phyloP scores from a whole-genome alignment of 2,113 vertebrate species.

The Mustela lutreola region DNA sequence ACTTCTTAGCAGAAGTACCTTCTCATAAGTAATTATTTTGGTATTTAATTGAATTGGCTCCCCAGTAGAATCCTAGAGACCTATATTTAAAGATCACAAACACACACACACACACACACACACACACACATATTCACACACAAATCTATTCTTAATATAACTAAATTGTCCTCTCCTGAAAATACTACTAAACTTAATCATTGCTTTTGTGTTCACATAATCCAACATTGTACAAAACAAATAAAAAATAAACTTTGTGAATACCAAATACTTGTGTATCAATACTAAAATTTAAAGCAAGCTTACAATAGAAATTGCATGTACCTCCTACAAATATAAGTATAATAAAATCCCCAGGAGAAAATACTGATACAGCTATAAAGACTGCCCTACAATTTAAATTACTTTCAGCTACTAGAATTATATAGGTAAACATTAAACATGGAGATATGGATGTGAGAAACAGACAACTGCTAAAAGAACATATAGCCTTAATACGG shows the following conservation, averaged over 20 bases:
- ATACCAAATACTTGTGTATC: background rate
- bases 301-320: background rate
- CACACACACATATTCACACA: no score
- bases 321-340: background rate
- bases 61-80: background rate
- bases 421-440: background rate
- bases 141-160: constrained; percentile 3
- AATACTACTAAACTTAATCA: constrained; percentile 53
- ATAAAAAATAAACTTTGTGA: constrained; percentile 8
- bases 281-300: constrained; percentile 31
- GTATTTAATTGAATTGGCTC: constrained; percentile 6
- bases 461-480: background rate
- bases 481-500: background rate
- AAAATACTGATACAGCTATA: background rate
- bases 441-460: background rate
- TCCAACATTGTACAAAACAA: background rate
- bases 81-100: background rate
- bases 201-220: constrained; percentile 20
- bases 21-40: background rate
- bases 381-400: background rate
- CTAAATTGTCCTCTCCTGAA: background rate
- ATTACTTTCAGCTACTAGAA: background rate
- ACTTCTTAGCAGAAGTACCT: background rate
- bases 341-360: background rate
- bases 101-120: no score